Base-by-base conservation (phyloP, 2,797 vertebrate genomes). In the Spondyliosoma cantharus region DNA sequence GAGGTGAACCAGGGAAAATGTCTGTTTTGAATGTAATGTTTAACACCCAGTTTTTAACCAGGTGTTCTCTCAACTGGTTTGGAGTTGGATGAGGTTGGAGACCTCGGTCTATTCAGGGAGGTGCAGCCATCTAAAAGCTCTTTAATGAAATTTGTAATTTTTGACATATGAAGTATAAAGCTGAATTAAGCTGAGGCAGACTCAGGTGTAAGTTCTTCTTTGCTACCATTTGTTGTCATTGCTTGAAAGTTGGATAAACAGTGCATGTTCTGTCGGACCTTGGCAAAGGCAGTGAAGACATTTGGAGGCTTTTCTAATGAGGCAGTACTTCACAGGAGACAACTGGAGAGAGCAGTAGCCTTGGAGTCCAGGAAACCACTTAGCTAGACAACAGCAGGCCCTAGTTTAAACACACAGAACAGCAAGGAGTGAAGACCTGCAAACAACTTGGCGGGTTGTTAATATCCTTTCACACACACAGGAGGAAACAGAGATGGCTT, bases 391-490 rank as follows among this genome's bases (percentile, higher is more conserved):
- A 25, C 50, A 46, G 24, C 27, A 49, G 27, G 29, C 20, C 12
- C 52, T n/a, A 15, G 71, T 68, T 74, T 70, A 63, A 71, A 78
- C 46, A 69, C 52, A 46, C 27, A 45, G 4, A 65, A 50, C 45
- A 50, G 56, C 8, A 1, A 63, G 52, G 53, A 37, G 67, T 65
- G 67, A 82, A 67, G 67, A 73, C 67, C 37, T 72, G 76, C 32
- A 77, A 82, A 85, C 76, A 74, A 65, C 58, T 29, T 77, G 65
- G 76, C 61, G 52, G 66, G 67, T 32, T 83, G 74, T 74, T 75
- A 82, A 87, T 73, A 56, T 62, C 25, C 80, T 74, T 63, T 65
- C 45, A 56, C 78, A 48, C 54, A 64, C 56, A 2, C 37, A 11
- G 37, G 3, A n/a, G 6, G 46, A 14, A 57, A 32, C 8, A 50